Evolutionary conservation across 2,888 invertebrate species (phyloP).

Genomic region (Stenolophus ochropezus): DNA sequence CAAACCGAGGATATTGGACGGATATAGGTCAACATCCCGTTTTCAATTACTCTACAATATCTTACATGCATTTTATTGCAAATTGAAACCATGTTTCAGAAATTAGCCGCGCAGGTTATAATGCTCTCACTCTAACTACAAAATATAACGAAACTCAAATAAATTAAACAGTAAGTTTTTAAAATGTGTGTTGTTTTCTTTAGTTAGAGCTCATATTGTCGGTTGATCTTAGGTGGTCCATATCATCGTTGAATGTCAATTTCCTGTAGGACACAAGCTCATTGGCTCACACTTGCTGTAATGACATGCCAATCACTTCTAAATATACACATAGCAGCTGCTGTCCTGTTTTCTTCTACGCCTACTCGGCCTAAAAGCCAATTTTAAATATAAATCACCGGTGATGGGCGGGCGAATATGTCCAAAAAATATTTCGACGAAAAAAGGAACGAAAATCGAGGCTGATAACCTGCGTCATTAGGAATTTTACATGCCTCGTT

Average conservation of each 20-base stretch:
- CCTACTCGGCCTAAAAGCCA: background rate
- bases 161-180: too few relatives aligned
- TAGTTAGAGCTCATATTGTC: too few relatives aligned
- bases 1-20: background rate
- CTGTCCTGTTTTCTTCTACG: conserved; percentile 1
- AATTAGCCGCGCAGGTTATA: background rate
- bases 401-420: background rate
- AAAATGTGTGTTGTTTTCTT: too few relatives aligned
- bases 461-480: too few relatives aligned
- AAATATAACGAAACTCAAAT: too few relatives aligned
- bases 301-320: conserved; percentile 55
- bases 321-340: conserved; percentile 36
- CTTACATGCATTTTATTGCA: background rate
- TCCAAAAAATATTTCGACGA: too few relatives aligned
- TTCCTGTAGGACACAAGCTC: conserved; percentile 25
- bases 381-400: conserved; percentile 21
- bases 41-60: background rate
- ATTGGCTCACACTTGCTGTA: conserved; percentile 27
- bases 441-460: too few relatives aligned
- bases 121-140: too few relatives aligned
- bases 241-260: conserved; percentile 33
- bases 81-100: background rate
- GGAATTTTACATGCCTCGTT: too few relatives aligned
- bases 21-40: background rate
- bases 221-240: background rate